Percentiles rank a stretch among this genome's conserved stretches.
Conservation (phyloP, 2,113 vertebrate genomes). For the Philantomba maxwellii region DNA sequence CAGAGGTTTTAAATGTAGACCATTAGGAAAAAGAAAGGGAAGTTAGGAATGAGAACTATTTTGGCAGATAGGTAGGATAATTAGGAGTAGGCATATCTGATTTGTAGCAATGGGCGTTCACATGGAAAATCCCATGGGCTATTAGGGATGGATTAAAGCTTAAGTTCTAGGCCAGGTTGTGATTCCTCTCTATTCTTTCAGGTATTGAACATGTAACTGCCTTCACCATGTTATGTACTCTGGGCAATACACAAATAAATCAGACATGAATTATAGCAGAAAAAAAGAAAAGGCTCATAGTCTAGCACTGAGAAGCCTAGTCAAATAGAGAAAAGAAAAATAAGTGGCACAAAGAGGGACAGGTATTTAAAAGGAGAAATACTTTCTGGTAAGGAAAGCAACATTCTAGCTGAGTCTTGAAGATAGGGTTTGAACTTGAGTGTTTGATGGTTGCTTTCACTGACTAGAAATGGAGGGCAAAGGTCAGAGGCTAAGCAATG, state of each 20-base stretch:
- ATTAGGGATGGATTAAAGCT: not conserved
- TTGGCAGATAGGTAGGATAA: not conserved
- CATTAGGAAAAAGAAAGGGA: not conserved
- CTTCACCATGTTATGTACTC: not conserved
- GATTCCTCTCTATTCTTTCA: not conserved
- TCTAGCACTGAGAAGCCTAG: not conserved
- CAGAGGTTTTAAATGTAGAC: not conserved
- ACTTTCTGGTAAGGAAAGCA: not conserved
- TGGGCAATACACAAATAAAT: not conserved
- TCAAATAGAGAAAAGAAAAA: not conserved
- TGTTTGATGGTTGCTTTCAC: not conserved
- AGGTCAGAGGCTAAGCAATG: not conserved
- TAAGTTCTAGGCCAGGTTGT: not conserved
- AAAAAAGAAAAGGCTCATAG: not conserved
- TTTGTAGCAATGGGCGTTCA: not conserved
- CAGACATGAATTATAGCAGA: not conserved
- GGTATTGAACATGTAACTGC: not conserved
- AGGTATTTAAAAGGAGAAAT: not conserved
- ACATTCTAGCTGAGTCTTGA: not conserved
- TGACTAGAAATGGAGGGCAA: not conserved
- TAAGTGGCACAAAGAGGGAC: not conserved
- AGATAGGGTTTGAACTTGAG: not conserved
- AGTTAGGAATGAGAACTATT: not conserved
- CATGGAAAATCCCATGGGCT: not conserved
- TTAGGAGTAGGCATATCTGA: not conserved